Conservation (phyloP, 2,113 vertebrate genomes). For the Phaetusa simplex region DNA sequence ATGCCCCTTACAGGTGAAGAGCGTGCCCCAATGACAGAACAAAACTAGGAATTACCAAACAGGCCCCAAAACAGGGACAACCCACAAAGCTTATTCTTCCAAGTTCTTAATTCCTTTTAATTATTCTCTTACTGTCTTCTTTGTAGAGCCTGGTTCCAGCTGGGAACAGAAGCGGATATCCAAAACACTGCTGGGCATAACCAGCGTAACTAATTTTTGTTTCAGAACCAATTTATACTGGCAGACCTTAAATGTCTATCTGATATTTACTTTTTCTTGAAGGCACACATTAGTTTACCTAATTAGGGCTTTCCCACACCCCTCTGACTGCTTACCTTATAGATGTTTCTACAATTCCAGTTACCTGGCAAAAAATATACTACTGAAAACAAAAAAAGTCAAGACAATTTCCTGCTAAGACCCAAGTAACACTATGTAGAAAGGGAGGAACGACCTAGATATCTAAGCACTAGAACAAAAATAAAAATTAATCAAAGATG, state of each 20-base stretch:
- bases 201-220: background rate
- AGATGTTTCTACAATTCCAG: background rate
- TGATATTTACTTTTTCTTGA: background rate
- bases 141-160: background rate
- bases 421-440: background rate
- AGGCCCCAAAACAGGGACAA: background rate
- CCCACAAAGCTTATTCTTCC: background rate
- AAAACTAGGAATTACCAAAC: background rate
- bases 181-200: background rate
- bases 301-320: background rate
- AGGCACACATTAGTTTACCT: background rate
- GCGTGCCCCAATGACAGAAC: rapidly evolving
- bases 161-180: background rate
- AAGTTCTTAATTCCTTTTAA: background rate
- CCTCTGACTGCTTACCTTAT: background rate
- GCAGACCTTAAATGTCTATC: background rate
- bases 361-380: background rate
- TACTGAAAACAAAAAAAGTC: background rate
- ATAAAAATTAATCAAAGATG: background rate
- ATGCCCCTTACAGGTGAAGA: background rate
- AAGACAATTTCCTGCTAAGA: background rate
- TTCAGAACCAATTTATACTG: background rate
- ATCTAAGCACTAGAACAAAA: background rate
- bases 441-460: background rate
- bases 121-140: background rate